Evolutionary conservation across 2,797 vertebrate genomes (phyloP).

Genomic region (Melanotaenia parkinsoni): DNA sequence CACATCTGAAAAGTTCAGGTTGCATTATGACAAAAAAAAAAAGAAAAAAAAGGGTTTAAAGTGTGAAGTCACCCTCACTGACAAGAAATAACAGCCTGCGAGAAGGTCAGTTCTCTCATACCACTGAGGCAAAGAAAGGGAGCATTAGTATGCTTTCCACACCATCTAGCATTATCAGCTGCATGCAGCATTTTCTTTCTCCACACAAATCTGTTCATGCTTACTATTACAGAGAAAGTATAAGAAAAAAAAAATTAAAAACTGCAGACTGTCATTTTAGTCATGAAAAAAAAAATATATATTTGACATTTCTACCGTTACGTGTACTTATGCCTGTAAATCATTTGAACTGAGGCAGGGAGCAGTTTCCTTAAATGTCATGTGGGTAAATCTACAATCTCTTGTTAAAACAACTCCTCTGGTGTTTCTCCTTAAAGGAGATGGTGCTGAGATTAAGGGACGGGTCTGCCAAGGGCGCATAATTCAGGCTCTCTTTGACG

Average conservation of each 20-base stretch:
- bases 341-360: constrained; percentile 39
- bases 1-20: constrained; percentile 41
- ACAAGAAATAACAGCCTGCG: constrained; percentile 70
- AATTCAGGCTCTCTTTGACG: constrained; percentile 66
- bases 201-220: constrained; percentile 35
- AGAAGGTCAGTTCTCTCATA: constrained; percentile 75
- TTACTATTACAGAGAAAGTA: constrained; percentile 39
- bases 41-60: constrained; percentile 38
- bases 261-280: constrained; percentile 18
- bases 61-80: constrained; percentile 67
- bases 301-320: constrained; percentile 25
- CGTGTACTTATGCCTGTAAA: constrained; percentile 33
- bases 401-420: constrained; percentile 62
- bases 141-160: constrained; percentile 72
- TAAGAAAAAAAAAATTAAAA: constrained; percentile 28
- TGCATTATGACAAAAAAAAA: constrained; percentile 49
- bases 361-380: constrained; percentile 47
- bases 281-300: constrained; percentile 26
- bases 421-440: constrained; percentile 61
- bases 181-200: constrained; percentile 61
- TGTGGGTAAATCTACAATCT: constrained; percentile 41
- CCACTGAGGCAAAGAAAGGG: constrained; percentile 57
- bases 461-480: constrained; percentile 62
- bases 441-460: constrained; percentile 66
- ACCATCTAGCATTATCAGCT: constrained; percentile 65